Percentiles rank a stretch among this genome's conserved stretches.
Evolutionary conservation across 2,888 invertebrate species (phyloP).

Genomic region (Copidosoma aretas): DNA sequence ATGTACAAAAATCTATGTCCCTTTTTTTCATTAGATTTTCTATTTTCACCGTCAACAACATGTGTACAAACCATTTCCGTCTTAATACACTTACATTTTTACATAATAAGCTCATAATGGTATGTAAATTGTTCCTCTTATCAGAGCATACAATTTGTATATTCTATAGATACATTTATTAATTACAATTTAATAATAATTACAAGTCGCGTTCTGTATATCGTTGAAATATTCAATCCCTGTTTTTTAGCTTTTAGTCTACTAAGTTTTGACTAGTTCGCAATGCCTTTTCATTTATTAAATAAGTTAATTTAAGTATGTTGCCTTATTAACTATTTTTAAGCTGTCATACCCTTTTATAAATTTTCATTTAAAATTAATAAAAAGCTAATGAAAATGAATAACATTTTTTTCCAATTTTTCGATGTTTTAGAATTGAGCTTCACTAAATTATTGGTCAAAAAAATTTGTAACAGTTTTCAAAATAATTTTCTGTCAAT

Average conservation of each 20-base stretch:
- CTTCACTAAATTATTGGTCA: slow-evolving; percentile 15
- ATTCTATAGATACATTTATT: slow-evolving; percentile 35
- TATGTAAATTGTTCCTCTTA: slow-evolving; percentile 53
- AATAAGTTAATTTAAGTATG: slow-evolving; percentile 39
- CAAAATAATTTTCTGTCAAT: not conserved
- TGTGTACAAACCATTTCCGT: slow-evolving; percentile 48
- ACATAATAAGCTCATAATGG: slow-evolving; percentile 62
- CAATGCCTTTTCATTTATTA: slow-evolving; percentile 43
- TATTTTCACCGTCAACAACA: slow-evolving; percentile 40
- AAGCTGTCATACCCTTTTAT: slow-evolving; percentile 33
- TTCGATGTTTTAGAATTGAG: slow-evolving; percentile 41
- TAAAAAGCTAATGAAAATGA: slow-evolving; percentile 37
- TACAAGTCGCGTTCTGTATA: slow-evolving; percentile 41
- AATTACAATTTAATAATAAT: slow-evolving; percentile 39
- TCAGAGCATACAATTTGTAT: slow-evolving; percentile 43
- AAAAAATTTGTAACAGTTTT: slow-evolving; percentile 6
- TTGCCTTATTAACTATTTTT: slow-evolving; percentile 21
- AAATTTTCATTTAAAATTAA: slow-evolving; percentile 27
- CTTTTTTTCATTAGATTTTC: slow-evolving; percentile 17
- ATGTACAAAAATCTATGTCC: slow-evolving; percentile 22
- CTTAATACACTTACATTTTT: slow-evolving; percentile 62
- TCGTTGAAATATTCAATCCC: slow-evolving; percentile 54
- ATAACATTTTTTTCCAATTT: slow-evolving; percentile 28
- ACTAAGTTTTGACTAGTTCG: slow-evolving; percentile 58
- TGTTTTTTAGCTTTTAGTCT: slow-evolving; percentile 51